These are phyloP conservation scores for Diachasma alloeum DNA, from an alignment of 1,140 invertebrate species.

Conservation along the genomic window DNA sequence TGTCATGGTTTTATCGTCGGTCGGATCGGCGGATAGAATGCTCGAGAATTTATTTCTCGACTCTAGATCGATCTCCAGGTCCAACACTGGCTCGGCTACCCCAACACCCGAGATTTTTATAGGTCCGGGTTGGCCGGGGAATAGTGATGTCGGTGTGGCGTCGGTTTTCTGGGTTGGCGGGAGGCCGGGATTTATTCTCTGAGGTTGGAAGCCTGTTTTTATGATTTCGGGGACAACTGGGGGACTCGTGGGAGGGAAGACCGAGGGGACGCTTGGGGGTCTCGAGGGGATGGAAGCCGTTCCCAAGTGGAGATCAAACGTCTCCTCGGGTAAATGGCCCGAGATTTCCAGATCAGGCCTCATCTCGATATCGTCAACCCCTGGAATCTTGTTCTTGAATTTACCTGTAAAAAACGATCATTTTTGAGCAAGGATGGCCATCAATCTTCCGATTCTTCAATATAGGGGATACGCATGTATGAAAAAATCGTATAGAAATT, in stretches of 20 bases:
- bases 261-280: no score
- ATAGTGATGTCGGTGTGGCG: background rate
- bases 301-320: constrained; percentile 49
- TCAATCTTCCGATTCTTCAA: no score
- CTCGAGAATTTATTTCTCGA: constrained; percentile 49
- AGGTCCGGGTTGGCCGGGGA: constrained; percentile 21
- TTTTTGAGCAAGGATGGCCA: no score
- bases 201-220: background rate
- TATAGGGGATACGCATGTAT: no score
- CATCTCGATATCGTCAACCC: background rate
- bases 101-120: constrained; percentile 47
- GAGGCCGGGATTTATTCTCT: background rate
- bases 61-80: constrained; percentile 53
- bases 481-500: no score
- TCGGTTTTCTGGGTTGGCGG: background rate
- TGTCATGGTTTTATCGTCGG: constrained; percentile 18
- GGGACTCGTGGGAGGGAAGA: background rate
- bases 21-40: constrained; percentile 25
- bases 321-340: constrained; percentile 50
- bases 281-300: constrained; percentile 30
- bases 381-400: constrained; percentile 52
- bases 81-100: constrained; percentile 54
- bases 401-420: constrained; percentile 24
- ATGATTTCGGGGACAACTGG: background rate
- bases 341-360: constrained; percentile 50